phyloP scores from a whole-genome alignment of 2,888 invertebrate species.

The Lasioglossum figueresi region DNA sequence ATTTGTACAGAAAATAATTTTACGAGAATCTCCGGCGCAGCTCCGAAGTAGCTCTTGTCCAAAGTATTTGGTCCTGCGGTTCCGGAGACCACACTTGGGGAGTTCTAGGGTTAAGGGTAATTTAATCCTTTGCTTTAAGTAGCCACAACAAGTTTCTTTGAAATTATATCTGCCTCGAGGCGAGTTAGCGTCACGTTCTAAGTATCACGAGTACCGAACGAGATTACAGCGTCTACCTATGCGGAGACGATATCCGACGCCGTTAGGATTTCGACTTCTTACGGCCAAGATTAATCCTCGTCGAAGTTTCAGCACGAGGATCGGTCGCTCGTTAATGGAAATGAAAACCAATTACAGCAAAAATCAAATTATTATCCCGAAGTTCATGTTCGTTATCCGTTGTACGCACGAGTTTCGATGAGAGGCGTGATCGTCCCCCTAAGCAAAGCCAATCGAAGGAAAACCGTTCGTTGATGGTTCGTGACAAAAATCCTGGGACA shows the following conservation, averaged over 20 bases:
- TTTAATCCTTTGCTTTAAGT: neutral
- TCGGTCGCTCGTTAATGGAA: conserved; percentile 18
- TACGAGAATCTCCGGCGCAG: neutral
- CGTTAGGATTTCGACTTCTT: conserved; percentile 18
- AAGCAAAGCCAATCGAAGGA: conserved; percentile 16
- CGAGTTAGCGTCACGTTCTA: neutral
- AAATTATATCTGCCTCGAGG: conserved; percentile 11
- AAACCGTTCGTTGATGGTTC: neutral
- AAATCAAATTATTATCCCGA: conserved; percentile 30
- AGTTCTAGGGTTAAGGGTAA: neutral
- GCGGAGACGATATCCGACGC: neutral
- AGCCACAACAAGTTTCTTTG: neutral
- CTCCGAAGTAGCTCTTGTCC: neutral
- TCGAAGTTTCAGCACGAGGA: neutral
- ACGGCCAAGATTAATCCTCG: conserved; percentile 17
- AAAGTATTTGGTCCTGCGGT: neutral
- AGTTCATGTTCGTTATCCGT: conserved; percentile 41
- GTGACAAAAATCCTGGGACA: neutral
- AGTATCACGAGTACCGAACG: neutral
- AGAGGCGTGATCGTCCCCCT: neutral
- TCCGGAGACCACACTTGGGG: neutral
- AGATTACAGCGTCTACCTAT: neutral
- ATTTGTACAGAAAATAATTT: neutral
- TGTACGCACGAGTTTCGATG: neutral
- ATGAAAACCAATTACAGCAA: conserved; percentile 34